Base-by-base conservation (phyloP, 37 sponge, comb jelly and placozoan species). In the Beroe forskalii region DNA sequence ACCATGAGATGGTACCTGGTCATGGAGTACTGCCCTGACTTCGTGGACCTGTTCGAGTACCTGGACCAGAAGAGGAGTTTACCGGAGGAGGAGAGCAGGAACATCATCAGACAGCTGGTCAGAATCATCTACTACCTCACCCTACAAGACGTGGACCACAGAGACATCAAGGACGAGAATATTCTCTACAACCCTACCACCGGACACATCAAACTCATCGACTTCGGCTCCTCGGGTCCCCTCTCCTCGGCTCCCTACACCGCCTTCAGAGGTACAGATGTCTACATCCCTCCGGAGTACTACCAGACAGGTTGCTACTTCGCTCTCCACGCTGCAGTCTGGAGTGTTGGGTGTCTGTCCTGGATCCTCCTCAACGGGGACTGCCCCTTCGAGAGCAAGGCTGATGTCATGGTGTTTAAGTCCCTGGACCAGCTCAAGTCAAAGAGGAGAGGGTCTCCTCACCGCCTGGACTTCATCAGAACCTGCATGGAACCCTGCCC, bases 251-350 rank as follows among this genome's bases (percentile, higher is more conserved):
- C 23, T 20, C 86, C 86, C 86, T 80, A 80, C 48, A 22, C 25
- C 24, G 12, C 55, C 2, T 80, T 44, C 30, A 12, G 86, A n/a
- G 86, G 86, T 9, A 80, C 86, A 23, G 86, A 80, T 30, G 86
- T 80, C 55, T 80, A 80, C 86, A 80, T 80, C 27, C 86, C 86
- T 3, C 86, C 86, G 0, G 86, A 80, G 55, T 80, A 80, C 86
- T 80, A 44, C 86, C 25, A 4, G 4, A 41, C 37, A 8, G 40
- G 86, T 1, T 19, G 27, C 6, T 80, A 80, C 48, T 44, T 23
- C 27, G 55, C 86, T 25, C 30, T 80, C 28, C 86, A 32, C 19
- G 86, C 86, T 27, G 17, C 86, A n/a, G 86, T 80, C 30, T 80
- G 86, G 86, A 37, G 48, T 80, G 30, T 80, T 6, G 86, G 86